Conservation (phyloP, 2,113 vertebrate species). For the Thryonomys swinderianus region DNA sequence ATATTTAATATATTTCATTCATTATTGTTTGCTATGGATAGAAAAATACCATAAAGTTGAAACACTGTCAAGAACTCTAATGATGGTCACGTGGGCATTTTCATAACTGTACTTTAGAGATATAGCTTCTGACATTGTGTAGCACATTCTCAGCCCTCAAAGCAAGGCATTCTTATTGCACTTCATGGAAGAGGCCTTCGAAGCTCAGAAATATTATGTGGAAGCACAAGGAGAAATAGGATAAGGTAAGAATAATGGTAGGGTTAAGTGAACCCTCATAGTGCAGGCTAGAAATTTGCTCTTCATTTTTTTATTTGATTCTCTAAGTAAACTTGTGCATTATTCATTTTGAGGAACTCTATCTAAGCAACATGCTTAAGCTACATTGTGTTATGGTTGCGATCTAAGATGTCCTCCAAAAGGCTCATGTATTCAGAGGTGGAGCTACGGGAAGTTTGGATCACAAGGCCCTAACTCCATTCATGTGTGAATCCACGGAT, state of each 20-base stretch:
- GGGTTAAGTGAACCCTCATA: neutral
- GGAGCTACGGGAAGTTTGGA: neutral
- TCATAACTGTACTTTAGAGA: neutral
- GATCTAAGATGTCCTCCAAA: neutral
- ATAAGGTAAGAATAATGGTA: neutral
- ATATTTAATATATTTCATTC: neutral
- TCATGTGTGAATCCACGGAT: neutral
- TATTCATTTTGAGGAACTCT: neutral
- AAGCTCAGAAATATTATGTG: neutral
- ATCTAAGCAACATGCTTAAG: neutral
- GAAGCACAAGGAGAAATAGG: neutral
- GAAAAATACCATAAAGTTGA: neutral
- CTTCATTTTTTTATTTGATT: neutral
- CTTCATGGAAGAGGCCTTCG: neutral
- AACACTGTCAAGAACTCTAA: neutral
- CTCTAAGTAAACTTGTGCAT: neutral
- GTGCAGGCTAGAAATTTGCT: neutral
- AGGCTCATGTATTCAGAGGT: neutral
- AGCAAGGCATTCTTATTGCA: neutral
- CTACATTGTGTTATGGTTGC: neutral
- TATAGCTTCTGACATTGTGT: neutral
- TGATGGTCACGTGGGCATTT: neutral
- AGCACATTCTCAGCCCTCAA: neutral
- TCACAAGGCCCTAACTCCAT: neutral
- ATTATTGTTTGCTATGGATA: neutral